Conservation (phyloP, 2,797 vertebrate genomes). For the Oryzias dopingdopingensis region DNA sequence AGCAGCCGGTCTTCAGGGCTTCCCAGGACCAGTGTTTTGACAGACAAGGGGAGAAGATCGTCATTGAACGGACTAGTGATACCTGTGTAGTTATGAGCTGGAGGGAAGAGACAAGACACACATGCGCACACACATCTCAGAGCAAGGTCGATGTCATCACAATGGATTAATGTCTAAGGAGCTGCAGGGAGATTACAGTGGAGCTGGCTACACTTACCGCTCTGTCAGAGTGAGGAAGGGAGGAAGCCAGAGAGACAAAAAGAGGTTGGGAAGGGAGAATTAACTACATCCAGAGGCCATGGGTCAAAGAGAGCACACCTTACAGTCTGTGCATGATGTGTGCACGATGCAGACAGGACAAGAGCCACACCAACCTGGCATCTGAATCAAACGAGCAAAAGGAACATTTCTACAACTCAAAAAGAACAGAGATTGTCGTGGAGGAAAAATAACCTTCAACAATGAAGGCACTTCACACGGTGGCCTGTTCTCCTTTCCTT, state of each 20-base stretch:
- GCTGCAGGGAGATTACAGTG: constrained; percentile 78
- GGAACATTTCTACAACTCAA: constrained; percentile 1
- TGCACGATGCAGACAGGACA: constrained; percentile 3
- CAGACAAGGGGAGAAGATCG: constrained; percentile 77
- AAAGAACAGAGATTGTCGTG: constrained; percentile 23
- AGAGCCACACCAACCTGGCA: constrained; percentile 8
- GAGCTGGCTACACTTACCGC: constrained; percentile 76
- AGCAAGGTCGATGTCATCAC: constrained; percentile 84
- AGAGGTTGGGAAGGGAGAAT: constrained; percentile 56
- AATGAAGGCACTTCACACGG: constrained; percentile 34
- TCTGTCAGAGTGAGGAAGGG: constrained; percentile 72
- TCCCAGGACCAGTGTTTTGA: constrained; percentile 76
- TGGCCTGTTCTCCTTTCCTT: constrained; percentile 58
- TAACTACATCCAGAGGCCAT: constrained; percentile 62
- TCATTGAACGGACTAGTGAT: constrained; percentile 78
- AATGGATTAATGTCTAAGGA: constrained; percentile 82
- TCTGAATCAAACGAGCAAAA: constrained; percentile 16
- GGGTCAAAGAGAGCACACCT: constrained; percentile 49
- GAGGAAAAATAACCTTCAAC: constrained; percentile 12
- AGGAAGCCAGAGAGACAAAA: constrained; percentile 51
- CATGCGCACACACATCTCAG: constrained; percentile 64
- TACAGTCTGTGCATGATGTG: constrained; percentile 13
- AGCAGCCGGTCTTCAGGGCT: constrained; percentile 76
- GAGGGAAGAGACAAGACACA: constrained; percentile 63
- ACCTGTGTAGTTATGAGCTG: constrained; percentile 74